Percentiles rank a stretch among this genome's conserved stretches.
Evolutionary conservation across 2,888 invertebrate genomes (phyloP).

Genomic region (Xanthostigma xanthostigma): DNA sequence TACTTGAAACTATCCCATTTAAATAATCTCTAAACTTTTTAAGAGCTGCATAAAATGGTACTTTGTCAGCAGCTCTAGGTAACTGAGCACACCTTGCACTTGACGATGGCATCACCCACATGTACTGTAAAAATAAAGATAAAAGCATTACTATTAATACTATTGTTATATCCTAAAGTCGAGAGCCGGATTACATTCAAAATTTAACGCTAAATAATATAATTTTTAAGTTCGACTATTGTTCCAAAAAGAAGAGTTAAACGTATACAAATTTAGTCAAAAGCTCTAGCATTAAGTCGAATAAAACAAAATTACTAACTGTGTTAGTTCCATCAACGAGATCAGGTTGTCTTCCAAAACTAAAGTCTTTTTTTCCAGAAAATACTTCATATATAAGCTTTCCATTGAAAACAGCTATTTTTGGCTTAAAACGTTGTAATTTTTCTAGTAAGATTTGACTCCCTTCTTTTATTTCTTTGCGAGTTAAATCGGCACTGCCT

Average conservation of each 20-base stretch:
- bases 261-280: too few species aligned
- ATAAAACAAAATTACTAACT: constrained; percentile 39
- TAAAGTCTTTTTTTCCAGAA: constrained; percentile 93
- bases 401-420: constrained; percentile 97
- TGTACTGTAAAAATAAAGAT: constrained; percentile 49
- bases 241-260: too few species aligned
- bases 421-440: constrained; percentile 81
- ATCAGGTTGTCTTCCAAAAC: constrained; percentile 90
- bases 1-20: constrained; percentile 68
- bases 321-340: constrained; percentile 87
- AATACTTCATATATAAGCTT: constrained; percentile 97
- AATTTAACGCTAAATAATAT: too few species aligned
- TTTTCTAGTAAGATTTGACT: constrained; percentile 80
- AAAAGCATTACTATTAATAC: too few species aligned
- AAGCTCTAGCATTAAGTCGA: too few species aligned
- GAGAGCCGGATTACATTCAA: too few species aligned
- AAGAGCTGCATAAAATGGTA: constrained; percentile 90
- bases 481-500: constrained; percentile 87
- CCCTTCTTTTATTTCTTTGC: constrained; percentile 88
- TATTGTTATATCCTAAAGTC: too few species aligned
- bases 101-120: constrained; percentile 99
- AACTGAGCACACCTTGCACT: constrained; percentile 93
- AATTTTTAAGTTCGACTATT: too few species aligned
- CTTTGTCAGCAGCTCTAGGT: constrained; percentile 95
- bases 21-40: constrained; percentile 92